phyloP scores from a whole-genome alignment of 2,113 vertebrate species.

The Panthera leo region DNA sequence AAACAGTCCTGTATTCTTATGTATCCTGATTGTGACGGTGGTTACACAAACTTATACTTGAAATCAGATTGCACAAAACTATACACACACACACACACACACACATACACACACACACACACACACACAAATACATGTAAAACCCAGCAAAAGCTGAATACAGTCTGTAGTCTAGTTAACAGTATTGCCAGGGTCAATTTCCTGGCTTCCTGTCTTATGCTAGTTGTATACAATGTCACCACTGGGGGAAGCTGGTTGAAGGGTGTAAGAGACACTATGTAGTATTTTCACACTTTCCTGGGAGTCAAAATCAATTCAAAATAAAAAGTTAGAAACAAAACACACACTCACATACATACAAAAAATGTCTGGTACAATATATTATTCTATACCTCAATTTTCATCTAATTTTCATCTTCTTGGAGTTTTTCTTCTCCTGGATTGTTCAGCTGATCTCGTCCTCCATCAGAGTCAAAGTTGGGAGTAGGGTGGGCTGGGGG shows the following conservation, averaged over 20 bases:
- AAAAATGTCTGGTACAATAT: not conserved
- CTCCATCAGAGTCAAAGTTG: not conserved
- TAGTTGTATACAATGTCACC: not conserved
- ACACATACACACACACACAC: not conserved
- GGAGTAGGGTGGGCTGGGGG: not conserved
- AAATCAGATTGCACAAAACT: not conserved
- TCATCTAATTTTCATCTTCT: not conserved
- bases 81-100: not conserved
- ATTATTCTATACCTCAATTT: not conserved
- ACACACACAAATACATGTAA: not conserved
- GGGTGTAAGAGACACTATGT: not conserved
- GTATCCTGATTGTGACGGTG: not conserved
- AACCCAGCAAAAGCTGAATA: not conserved
- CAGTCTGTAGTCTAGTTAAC: not conserved
- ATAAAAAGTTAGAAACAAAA: slow-evolving; percentile 23
- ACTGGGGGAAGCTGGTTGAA: not conserved
- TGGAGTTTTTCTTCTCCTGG: not conserved
- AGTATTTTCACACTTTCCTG: not conserved
- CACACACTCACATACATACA: not conserved
- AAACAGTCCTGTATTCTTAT: not conserved
- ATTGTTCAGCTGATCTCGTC: not conserved
- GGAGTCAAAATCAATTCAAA: not conserved
- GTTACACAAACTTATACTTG: not conserved
- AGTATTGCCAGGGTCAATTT: not conserved
- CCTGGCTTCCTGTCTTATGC: not conserved